A percentile compares a stretch with the other conserved stretches of the same genome.
phyloP scores from a whole-genome alignment of 2,888 invertebrate genomes.

The Tenthredo distinguenda region DNA sequence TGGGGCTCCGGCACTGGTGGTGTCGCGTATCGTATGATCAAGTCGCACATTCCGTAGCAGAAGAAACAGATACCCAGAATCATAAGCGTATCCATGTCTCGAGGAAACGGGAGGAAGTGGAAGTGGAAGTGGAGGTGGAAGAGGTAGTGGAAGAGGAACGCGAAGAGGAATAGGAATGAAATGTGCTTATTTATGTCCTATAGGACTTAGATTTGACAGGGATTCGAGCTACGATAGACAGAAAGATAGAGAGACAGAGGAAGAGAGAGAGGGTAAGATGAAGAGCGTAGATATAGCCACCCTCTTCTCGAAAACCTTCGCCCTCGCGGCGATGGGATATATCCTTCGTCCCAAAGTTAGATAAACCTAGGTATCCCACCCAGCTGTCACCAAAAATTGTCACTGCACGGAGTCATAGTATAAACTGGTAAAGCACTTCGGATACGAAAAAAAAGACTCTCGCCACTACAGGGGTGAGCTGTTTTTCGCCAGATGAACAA shows the following conservation, averaged over 20 bases:
- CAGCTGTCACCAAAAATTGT: constrained; percentile 43
- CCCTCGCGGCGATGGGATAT: constrained; percentile 2
- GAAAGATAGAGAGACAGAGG: not conserved
- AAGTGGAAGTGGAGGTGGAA: not conserved
- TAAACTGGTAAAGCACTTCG: not conserved
- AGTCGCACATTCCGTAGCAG: constrained; percentile 85
- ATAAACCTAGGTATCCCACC: constrained; percentile 27
- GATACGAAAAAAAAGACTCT: not conserved
- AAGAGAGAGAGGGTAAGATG: not conserved
- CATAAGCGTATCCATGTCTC: constrained; percentile 83
- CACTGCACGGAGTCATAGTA: constrained; percentile 37
- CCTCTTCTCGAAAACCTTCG: constrained; percentile 2
- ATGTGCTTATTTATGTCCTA: not conserved
- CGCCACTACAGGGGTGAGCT: not conserved
- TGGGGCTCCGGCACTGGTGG: constrained; percentile 68
- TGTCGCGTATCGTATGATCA: constrained; percentile 77
- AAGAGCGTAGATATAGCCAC: not conserved
- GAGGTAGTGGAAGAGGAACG: not conserved
- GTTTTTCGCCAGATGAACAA: not conserved
- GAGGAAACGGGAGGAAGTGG: not conserved
- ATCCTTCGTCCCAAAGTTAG: constrained; percentile 8
- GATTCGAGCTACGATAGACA: not conserved
- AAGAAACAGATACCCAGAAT: constrained; percentile 84
- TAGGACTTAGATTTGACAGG: not conserved
- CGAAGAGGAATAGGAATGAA: not conserved